Percentiles rank a stretch among this genome's conserved stretches.
phyloP scores from a whole-genome alignment of 2,888 invertebrate species.

The Drosophila pseudotakahashii region DNA sequence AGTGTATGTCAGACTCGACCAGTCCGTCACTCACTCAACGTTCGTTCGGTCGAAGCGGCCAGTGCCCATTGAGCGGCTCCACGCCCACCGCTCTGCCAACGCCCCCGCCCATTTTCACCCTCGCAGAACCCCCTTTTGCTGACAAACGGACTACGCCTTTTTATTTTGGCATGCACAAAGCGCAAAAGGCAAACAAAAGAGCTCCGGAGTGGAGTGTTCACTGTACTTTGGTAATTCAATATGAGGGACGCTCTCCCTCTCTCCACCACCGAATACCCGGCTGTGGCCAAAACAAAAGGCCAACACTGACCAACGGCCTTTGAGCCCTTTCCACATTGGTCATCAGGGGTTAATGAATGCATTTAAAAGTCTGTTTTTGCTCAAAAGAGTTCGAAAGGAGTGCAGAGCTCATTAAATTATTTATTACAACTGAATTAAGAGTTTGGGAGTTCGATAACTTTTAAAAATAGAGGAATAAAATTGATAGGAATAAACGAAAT shows the following conservation, averaged over 20 bases:
- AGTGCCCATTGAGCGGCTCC: slow-evolving; percentile 61
- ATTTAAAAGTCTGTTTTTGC: slow-evolving; percentile 37
- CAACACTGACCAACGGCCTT: slow-evolving; percentile 33
- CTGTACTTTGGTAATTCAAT: slow-evolving; percentile 53
- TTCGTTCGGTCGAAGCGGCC: slow-evolving; percentile 51
- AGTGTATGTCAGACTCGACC: slow-evolving; percentile 30
- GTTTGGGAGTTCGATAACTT: slow-evolving; percentile 16
- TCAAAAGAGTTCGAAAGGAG: slow-evolving; percentile 22
- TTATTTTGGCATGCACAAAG: slow-evolving; percentile 75
- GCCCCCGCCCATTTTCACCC: slow-evolving; percentile 25
- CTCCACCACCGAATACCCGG: not conserved
- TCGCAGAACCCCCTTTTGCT: not conserved
- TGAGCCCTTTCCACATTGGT: slow-evolving; percentile 17
- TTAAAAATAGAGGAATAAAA: not conserved
- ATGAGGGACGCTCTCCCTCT: slow-evolving; percentile 12
- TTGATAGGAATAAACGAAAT: not conserved
- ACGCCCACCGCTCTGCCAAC: slow-evolving; percentile 42
- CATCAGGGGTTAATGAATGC: slow-evolving; percentile 36
- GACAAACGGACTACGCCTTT: slow-evolving; percentile 30
- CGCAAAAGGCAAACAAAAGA: slow-evolving; percentile 63
- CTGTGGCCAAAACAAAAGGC: slow-evolving; percentile 41
- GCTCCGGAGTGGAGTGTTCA: slow-evolving; percentile 29
- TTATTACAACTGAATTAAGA: slow-evolving; percentile 13
- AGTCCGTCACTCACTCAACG: slow-evolving; percentile 62
- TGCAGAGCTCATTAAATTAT: slow-evolving; percentile 15